Conservation (phyloP, 53 echinoderm and acorn worm species). For the Stichopus horrens region DNA sequence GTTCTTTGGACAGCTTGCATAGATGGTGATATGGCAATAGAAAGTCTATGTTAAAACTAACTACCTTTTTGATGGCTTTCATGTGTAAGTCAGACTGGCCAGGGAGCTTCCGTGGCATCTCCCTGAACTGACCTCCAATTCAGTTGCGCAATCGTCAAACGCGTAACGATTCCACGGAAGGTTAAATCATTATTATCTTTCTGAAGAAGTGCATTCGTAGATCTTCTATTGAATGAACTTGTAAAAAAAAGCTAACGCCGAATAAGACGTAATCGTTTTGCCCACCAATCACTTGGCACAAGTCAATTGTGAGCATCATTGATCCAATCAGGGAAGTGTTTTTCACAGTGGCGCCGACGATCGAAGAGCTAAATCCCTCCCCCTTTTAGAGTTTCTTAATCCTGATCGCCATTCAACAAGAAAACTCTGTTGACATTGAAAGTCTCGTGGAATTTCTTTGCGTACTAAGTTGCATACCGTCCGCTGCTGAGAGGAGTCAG, state of each 20-base stretch:
- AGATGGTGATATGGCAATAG: too few relatives aligned
- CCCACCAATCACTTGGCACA: conserved; percentile 41
- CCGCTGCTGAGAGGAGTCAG: too few relatives aligned
- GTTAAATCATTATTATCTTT: too few relatives aligned
- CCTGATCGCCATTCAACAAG: conserved; percentile 19
- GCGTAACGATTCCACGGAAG: too few relatives aligned
- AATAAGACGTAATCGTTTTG: conserved; percentile 22
- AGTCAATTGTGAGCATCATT: conserved; percentile 33
- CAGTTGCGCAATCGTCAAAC: too few relatives aligned
- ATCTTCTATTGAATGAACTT: conserved; percentile 19
- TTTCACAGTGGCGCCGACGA: conserved; percentile 30
- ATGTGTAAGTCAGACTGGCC: too few relatives aligned
- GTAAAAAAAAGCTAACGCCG: not conserved
- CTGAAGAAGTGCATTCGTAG: too few relatives aligned
- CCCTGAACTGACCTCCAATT: too few relatives aligned
- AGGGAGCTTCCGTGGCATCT: too few relatives aligned
- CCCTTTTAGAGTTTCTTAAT: conserved; percentile 38
- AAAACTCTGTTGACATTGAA: conserved; percentile 21
- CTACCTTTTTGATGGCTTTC: too few relatives aligned
- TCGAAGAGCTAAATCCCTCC: conserved; percentile 39
- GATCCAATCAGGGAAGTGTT: conserved; percentile 41
- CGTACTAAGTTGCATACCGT: not conserved
- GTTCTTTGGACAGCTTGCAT: too few relatives aligned
- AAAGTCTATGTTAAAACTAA: too few relatives aligned
- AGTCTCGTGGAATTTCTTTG: not conserved